These are phyloP conservation scores for Hydrolagus affinis DNA, from an alignment of 2,113 vertebrate genomes.

Conservation along the genomic window DNA sequence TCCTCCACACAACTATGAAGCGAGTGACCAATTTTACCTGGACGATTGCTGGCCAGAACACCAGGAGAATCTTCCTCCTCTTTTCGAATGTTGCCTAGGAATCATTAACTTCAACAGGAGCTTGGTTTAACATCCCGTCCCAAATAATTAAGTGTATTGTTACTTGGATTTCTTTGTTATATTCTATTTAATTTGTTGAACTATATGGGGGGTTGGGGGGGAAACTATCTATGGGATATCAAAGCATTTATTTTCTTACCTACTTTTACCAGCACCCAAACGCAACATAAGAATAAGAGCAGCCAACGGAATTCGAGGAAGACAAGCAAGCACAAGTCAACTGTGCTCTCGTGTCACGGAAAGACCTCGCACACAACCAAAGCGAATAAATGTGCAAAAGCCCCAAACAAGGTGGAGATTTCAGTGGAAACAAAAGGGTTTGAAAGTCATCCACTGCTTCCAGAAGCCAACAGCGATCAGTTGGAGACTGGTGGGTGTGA, in stretches of 20 bases:
- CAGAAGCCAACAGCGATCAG: not conserved
- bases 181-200: too few relatives aligned
- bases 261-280: not conserved
- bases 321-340: not conserved
- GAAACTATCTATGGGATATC: not conserved
- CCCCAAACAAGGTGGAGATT: not conserved
- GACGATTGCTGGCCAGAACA: too few relatives aligned
- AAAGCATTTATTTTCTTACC: not conserved
- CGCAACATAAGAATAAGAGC: not conserved
- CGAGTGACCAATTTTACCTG: too few relatives aligned
- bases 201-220: too few relatives aligned
- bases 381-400: conserved; percentile 22
- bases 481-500: not conserved
- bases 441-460: not conserved
- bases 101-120: too few relatives aligned
- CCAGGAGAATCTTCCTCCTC: too few relatives aligned
- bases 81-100: too few relatives aligned
- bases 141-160: too few relatives aligned
- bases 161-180: too few relatives aligned
- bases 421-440: conserved; percentile 17
- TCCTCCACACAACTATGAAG: too few relatives aligned
- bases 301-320: not conserved
- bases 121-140: too few relatives aligned
- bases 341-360: conserved; percentile 29
- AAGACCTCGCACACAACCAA: conserved; percentile 34